Base-by-base conservation (phyloP, 2,888 invertebrate genomes). In the Watsonalla binaria region DNA sequence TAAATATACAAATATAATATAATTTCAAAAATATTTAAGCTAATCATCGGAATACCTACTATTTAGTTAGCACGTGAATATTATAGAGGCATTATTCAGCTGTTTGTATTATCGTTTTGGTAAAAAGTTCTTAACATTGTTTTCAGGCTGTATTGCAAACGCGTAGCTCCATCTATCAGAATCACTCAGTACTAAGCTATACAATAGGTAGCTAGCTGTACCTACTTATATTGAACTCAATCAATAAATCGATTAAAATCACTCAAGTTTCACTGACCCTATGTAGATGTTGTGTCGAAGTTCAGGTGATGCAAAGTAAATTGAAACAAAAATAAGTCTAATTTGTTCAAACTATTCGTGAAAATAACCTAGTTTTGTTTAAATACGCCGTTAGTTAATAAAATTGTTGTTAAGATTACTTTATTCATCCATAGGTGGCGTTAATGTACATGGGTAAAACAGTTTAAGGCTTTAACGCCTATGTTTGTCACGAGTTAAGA, bases 381-480 rank as follows among this genome's bases (percentile, higher is more conserved):
- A 42, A 42, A 7, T 11, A 11, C 42, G 11, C 2, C 11, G 8
- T 8, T 42, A 42, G 11, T 42, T 42, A 42, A 11, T 11, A 42
- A 42, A 49, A 39, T 14, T 14, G 14, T 9, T 13, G 2, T 9
- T 9, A 11, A 11, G 35, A 35, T 51, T 51, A 7, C 15, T 6
- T 6, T 14, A 35, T 46, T 37, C 7, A 35, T 48, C 56, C 50
- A 57, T 13, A 86, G 87, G 82, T 83, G 84, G 79, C 81, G 58
- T 39, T 58, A 54, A 13, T 6, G 15, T 4, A 2, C 8, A 57
- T 68, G 55, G 77, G 53, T 80, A 73, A 80, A 81, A 58, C 75
- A 84, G 80, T 63, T 62, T 69, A 80, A 82, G 81, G 84, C 83
- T 84, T 82, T 77, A 56, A 60, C 63, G 74, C 57, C 56, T 58